Evolutionary conservation across 1,140 invertebrate genomes (phyloP).

Genomic region (Papilio polyxenes): DNA sequence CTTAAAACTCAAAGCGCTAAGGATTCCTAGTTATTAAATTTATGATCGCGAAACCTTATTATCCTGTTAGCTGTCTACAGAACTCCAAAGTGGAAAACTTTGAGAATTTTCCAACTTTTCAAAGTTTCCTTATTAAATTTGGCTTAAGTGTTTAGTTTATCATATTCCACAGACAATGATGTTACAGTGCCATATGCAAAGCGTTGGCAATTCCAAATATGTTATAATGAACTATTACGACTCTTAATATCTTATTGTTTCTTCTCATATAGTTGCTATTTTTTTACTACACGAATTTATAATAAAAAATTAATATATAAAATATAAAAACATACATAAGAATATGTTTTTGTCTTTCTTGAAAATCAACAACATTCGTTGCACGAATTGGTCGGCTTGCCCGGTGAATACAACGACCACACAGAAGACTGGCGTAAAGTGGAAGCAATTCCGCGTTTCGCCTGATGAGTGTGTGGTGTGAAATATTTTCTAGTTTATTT

Average conservation of each 20-base stretch:
- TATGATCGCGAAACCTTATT: constrained; percentile 35
- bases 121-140: constrained; percentile 32
- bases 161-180: constrained; percentile 5
- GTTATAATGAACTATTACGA: not conserved
- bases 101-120: constrained; percentile 25
- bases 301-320: too few species aligned
- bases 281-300: not conserved
- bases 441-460: too few species aligned
- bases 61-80: constrained; percentile 36
- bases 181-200: not conserved
- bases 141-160: constrained; percentile 31
- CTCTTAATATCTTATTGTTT: not conserved
- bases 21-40: constrained; percentile 29
- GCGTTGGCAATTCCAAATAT: not conserved
- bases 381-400: too few species aligned
- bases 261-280: not conserved
- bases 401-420: too few species aligned
- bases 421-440: too few species aligned
- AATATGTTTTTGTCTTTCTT: too few species aligned
- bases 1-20: not conserved
- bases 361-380: too few species aligned
- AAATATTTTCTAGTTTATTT: too few species aligned
- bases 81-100: constrained; percentile 34
- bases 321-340: too few species aligned
- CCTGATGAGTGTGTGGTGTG: too few species aligned